Conservation (phyloP, 2,888 invertebrate genomes). For the Tetranychus piercei region DNA sequence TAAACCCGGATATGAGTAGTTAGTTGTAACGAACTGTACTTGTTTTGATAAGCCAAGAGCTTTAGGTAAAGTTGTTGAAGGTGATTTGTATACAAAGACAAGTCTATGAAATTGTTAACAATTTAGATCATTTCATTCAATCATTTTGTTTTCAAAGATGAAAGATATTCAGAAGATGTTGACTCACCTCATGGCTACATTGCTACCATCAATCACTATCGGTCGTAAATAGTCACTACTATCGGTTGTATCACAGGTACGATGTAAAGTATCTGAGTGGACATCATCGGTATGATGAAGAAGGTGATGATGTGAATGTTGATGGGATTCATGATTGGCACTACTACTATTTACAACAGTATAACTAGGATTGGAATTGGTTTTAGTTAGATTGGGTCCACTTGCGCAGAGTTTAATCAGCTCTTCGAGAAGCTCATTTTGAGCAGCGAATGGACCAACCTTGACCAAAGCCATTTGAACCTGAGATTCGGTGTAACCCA, state of each 20-base stretch:
- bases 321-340: background rate
- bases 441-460: conserved; percentile 62
- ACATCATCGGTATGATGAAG: background rate
- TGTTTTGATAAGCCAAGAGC: too few relatives aligned
- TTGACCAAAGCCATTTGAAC: conserved; percentile 63
- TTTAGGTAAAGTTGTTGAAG: too few relatives aligned
- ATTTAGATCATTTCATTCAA: background rate
- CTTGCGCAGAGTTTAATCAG: conserved; percentile 50
- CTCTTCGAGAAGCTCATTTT: conserved; percentile 71
- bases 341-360: background rate
- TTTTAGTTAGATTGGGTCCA: conserved; percentile 8
- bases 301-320: conserved; percentile 10
- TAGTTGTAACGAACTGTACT: background rate
- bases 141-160: background rate
- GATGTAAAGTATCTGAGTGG: background rate
- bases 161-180: background rate
- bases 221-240: conserved; percentile 38
- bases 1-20: background rate
- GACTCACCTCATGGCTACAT: conserved; percentile 68
- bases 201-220: conserved; percentile 81
- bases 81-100: too few relatives aligned
- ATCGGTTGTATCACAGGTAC: background rate
- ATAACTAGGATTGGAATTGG: background rate
- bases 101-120: background rate
- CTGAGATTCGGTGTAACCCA: conserved; percentile 72